phyloP scores from a whole-genome alignment of 2,113 vertebrate genomes.

The Ctenodactylus gundi region DNA sequence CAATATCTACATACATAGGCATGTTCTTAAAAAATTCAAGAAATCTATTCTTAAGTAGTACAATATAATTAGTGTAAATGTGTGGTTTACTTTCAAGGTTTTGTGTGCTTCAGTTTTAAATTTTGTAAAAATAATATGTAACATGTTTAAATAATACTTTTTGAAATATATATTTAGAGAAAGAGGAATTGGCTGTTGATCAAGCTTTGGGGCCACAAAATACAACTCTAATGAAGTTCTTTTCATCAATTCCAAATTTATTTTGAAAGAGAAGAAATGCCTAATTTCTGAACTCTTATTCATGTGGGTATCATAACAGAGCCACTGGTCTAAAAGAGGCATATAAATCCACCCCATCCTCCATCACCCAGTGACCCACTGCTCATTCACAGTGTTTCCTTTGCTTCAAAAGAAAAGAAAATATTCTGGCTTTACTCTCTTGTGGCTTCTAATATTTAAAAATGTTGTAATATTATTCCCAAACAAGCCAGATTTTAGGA shows the following conservation, averaged over 20 bases:
- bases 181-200: background rate
- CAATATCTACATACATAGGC: background rate
- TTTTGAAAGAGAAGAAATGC: background rate
- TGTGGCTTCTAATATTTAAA: background rate
- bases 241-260: background rate
- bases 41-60: background rate
- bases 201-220: background rate
- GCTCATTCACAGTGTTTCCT: background rate
- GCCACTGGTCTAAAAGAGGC: background rate
- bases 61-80: background rate
- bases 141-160: background rate
- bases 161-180: background rate
- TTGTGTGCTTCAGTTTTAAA: background rate
- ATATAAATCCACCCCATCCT: background rate
- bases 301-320: background rate
- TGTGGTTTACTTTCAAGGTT: background rate
- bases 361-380: background rate
- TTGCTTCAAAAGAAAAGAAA: background rate
- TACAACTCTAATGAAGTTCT: background rate
- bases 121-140: background rate
- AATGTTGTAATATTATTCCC: background rate
- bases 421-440: background rate
- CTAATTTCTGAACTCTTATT: background rate
- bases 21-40: background rate
- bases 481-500: background rate